These are phyloP conservation scores for Anarhynchus alexandrinus DNA, from an alignment of 2,113 vertebrate species.

Conservation along the genomic window DNA sequence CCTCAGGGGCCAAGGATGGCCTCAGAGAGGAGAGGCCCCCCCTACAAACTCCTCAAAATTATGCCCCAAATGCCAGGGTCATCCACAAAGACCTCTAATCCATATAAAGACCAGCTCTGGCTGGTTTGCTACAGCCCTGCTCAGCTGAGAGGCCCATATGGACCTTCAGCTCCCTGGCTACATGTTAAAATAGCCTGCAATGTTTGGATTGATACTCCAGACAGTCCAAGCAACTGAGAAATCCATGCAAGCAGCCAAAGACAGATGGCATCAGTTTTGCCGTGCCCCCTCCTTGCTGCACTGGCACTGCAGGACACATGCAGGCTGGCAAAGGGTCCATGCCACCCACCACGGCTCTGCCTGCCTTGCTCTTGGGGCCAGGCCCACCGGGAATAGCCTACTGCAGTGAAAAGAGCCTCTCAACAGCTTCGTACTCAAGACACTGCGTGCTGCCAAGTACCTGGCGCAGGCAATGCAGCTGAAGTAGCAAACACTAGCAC, in stretches of 20 bases:
- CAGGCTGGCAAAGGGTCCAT: background rate
- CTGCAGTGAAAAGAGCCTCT: background rate
- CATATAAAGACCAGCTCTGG: background rate
- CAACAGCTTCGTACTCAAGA: background rate
- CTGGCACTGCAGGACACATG: background rate
- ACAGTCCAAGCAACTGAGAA: background rate
- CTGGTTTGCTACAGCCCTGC: background rate
- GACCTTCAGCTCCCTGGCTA: background rate
- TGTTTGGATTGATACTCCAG: background rate
- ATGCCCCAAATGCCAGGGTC: background rate
- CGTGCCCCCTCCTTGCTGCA: background rate
- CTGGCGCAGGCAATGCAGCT: background rate
- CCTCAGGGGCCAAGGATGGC: background rate
- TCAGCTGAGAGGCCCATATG: background rate
- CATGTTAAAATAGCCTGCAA: background rate
- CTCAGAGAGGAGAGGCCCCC: background rate
- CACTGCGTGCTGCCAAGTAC: background rate
- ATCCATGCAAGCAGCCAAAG: background rate
- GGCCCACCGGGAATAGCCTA: background rate
- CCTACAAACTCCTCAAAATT: background rate
- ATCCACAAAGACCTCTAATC: slow-evolving; percentile 19
- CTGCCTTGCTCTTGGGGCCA: background rate
- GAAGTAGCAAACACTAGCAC: background rate
- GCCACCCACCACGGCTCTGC: background rate
- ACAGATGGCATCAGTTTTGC: background rate